Base-by-base conservation (phyloP, 2,797 vertebrate species). In the Sphaeramia orbicularis region DNA sequence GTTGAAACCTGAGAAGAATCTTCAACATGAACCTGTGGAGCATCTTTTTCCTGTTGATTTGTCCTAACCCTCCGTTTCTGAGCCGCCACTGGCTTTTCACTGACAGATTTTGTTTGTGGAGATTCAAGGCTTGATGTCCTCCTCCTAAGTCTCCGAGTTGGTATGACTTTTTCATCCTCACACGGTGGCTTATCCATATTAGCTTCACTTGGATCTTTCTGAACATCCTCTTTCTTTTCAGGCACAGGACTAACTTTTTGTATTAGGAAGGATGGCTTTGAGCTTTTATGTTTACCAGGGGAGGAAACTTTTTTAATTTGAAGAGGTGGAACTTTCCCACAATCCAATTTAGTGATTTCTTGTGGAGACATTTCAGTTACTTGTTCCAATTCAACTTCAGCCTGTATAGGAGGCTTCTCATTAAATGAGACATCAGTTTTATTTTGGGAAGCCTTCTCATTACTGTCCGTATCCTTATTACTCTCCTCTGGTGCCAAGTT, bases 291-390 rank as follows among this genome's bases (percentile, higher is more conserved):
- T 81, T 93, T 94, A 36, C 90, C 89, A 13, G 94, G 94, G 59
- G 94, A 95, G 12, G 92, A 93, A 16, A 94, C 91, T 63, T 94
- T 92, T 80, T 94, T 95, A 38, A 94, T 93, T 78, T 95, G 94
- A 74, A 94, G 89, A n/a, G 93, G 92, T 27, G 92, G 93, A 21
- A 94, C 71, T 83, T 94, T 92, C 30, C 49, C 89, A 0, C 55
- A 66, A 19, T 91, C 90, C 0, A n/a, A 75, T 76, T 86, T 88
- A 21, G 64, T 54, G 1, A 65, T 57, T 67, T 91, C 90, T 65
- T 87, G 84, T 14, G 70, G 57, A 55, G 74, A 57, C 0, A 61
- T 55, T 88, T 89, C 92, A 62, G 58, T 71, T 56, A 66, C 11
- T 7, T 80, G 53, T 80, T 89, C 90, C 32, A 75, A 68, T 71